Evolutionary conservation across 2,888 invertebrate genomes (phyloP).

Genomic region (Fabriciana adippe): DNA sequence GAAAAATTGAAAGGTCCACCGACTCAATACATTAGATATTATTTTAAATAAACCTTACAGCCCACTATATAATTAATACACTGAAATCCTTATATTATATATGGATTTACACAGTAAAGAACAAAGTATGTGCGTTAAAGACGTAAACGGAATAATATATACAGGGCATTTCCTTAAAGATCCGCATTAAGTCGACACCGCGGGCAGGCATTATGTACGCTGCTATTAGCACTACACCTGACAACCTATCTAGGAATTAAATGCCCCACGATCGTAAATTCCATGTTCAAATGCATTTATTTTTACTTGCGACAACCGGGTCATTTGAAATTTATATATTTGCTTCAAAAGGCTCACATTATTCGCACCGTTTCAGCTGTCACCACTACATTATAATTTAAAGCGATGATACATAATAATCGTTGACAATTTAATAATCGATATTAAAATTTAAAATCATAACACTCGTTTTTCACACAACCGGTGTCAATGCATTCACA

Average conservation of each 20-base stretch:
- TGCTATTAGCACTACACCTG: slow-evolving; percentile 37
- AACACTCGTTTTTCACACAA: slow-evolving; percentile 91
- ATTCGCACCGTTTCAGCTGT: slow-evolving; percentile 3
- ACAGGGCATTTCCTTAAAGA: slow-evolving; percentile 37
- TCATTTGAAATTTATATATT: not conserved
- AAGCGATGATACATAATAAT: slow-evolving; percentile 10
- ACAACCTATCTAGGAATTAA: slow-evolving; percentile 34
- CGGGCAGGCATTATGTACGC: slow-evolving; percentile 32
- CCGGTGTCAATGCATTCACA: slow-evolving; percentile 85
- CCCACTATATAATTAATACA: not conserved
- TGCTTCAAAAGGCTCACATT: not conserved
- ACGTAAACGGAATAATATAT: slow-evolving; percentile 38
- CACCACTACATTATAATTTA: not conserved
- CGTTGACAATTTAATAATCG: slow-evolving; percentile 31
- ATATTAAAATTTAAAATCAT: slow-evolving; percentile 51
- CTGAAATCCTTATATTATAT: slow-evolving; percentile 9
- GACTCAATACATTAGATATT: too few relatives aligned
- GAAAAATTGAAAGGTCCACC: too few relatives aligned
- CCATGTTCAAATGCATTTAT: slow-evolving; percentile 8
- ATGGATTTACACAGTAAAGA: slow-evolving; percentile 28
- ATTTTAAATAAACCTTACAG: slow-evolving; percentile 15
- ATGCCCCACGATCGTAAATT: slow-evolving; percentile 25
- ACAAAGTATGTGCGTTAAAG: slow-evolving; percentile 28
- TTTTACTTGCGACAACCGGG: not conserved
- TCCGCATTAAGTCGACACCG: slow-evolving; percentile 32